A percentile compares a stretch with the other conserved stretches of the same genome.
These are phyloP conservation scores for Caenorhabditis remanei DNA, from an alignment of 1,140 invertebrate species.

Conservation along the genomic window DNA sequence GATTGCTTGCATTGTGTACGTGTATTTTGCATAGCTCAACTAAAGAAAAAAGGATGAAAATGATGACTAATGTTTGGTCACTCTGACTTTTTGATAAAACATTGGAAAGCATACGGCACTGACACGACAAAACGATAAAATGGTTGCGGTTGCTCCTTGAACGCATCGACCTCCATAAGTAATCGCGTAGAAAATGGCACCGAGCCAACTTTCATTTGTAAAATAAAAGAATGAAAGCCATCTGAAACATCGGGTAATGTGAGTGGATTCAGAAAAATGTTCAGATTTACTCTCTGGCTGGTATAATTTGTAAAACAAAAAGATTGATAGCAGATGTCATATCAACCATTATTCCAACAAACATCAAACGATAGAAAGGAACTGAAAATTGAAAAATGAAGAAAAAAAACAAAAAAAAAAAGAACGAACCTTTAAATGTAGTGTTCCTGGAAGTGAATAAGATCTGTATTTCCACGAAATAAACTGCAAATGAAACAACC, in stretches of 20 bases:
- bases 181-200: constrained; percentile 25
- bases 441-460: constrained; percentile 1
- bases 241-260: neutral
- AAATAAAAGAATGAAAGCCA: constrained; percentile 29
- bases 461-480: constrained; percentile 20
- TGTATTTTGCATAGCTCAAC: constrained; percentile 42
- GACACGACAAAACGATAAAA: constrained; percentile 24
- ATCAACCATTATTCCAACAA: constrained; percentile 29
- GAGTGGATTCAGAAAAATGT: neutral
- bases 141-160: constrained; percentile 10
- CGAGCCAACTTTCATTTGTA: constrained; percentile 9
- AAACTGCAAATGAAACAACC: neutral
- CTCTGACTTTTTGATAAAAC: constrained; percentile 36
- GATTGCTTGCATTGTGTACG: constrained; percentile 33
- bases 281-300: constrained; percentile 6
- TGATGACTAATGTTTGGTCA: neutral
- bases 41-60: neutral
- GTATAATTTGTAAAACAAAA: constrained; percentile 10
- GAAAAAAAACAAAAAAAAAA: too few species aligned
- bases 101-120: constrained; percentile 25
- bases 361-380: constrained; percentile 30
- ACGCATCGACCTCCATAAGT: constrained; percentile 30
- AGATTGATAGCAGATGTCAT: constrained; percentile 25
- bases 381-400: neutral
- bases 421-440: constrained; percentile 6